These are phyloP conservation scores for Caenorhabditis afra DNA, from an alignment of 2,888 invertebrate species.

Conservation along the genomic window DNA sequence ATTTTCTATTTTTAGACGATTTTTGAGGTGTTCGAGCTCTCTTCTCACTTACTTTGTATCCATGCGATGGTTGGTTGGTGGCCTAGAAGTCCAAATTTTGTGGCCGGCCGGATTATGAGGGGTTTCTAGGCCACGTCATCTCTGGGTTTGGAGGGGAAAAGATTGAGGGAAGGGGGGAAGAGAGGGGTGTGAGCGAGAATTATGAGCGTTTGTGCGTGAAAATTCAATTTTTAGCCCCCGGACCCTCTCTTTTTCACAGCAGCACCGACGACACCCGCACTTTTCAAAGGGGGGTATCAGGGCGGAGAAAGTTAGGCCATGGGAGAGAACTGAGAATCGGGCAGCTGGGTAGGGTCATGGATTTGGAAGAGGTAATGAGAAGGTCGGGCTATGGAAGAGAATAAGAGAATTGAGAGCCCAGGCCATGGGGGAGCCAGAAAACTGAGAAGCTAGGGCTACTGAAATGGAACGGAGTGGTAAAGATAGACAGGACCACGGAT, in stretches of 20 bases:
- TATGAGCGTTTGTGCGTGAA: constrained; percentile 50
- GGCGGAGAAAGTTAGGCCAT: not conserved
- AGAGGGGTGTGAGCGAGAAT: constrained; percentile 5
- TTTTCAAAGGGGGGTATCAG: not conserved
- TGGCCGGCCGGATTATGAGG: too few species aligned
- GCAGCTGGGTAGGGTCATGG: not conserved
- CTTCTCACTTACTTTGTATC: not conserved
- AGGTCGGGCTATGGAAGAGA: too few species aligned
- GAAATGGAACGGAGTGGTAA: too few species aligned
- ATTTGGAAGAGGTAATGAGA: too few species aligned
- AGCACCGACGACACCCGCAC: constrained; percentile 1
- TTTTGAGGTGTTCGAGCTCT: not conserved
- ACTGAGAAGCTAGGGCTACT: too few species aligned
- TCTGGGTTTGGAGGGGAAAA: not conserved
- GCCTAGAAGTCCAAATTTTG: too few species aligned
- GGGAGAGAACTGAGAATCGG: not conserved
- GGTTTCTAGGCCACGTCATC: too few species aligned
- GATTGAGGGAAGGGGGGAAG: not conserved
- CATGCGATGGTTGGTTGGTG: too few species aligned
- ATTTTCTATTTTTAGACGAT: too few species aligned
- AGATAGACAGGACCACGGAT: too few species aligned
- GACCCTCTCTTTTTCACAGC: not conserved
- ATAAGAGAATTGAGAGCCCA: too few species aligned
- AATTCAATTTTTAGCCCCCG: constrained; percentile 20
- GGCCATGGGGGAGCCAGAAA: too few species aligned